Conservation (phyloP, 2,888 invertebrate species). For the Phanerotoma sp. region DNA sequence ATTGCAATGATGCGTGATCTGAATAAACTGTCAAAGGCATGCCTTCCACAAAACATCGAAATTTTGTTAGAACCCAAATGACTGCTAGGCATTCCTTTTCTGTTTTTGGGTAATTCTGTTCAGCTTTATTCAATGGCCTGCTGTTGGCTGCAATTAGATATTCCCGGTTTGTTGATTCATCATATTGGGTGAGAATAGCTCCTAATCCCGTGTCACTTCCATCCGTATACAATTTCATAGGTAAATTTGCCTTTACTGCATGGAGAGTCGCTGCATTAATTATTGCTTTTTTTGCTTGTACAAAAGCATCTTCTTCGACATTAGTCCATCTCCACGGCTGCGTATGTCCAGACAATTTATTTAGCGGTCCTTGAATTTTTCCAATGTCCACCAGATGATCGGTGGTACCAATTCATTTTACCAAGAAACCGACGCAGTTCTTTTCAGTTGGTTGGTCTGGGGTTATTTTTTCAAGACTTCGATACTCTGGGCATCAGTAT, state of each 20-base stretch:
- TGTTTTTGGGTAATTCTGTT: neutral
- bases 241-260: neutral
- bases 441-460: neutral
- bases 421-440: neutral
- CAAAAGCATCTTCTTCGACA: no score
- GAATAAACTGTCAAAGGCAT: no score
- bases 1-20: no score
- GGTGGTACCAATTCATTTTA: neutral
- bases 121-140: neutral
- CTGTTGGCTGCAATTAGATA: neutral
- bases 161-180: neutral
- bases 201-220: neutral
- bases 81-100: no score
- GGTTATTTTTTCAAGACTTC: neutral
- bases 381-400: neutral
- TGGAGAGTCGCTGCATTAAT: neutral
- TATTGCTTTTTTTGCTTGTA: no score
- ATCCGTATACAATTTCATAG: neutral
- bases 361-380: neutral
- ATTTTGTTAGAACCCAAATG: no score
- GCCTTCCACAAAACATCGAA: no score
- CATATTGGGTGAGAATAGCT: neutral
- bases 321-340: no score
- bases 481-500: neutral
- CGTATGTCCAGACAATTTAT: neutral